Percentiles rank a stretch among this genome's conserved stretches.
phyloP scores from a whole-genome alignment of 53 echinoderm and acorn worm genomes.

The Echinarachnius parma region DNA sequence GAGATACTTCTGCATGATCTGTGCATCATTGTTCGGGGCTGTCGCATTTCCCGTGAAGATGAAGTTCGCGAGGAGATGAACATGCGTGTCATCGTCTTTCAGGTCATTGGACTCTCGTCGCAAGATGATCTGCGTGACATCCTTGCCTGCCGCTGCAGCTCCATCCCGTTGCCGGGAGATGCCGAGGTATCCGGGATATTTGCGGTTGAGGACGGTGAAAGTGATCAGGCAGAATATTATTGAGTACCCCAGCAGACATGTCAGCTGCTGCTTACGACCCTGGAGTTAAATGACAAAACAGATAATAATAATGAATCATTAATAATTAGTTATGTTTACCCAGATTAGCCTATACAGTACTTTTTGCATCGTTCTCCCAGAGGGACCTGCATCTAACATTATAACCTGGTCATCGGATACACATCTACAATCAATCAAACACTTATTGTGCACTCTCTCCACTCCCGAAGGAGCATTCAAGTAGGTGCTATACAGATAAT shows the following conservation, averaged over 20 bases:
- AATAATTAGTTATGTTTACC: too few species aligned
- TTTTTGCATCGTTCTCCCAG: too few species aligned
- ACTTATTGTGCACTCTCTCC: too few species aligned
- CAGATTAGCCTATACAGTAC: too few species aligned
- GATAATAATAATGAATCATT: too few species aligned
- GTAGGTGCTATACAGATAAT: too few species aligned
- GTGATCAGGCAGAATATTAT: slow-evolving; percentile 5
- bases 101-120: background rate
- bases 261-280: slow-evolving; percentile 22
- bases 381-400: too few species aligned
- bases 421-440: too few species aligned
- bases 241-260: slow-evolving; percentile 20
- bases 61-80: background rate
- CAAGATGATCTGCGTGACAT: slow-evolving; percentile 11
- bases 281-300: background rate
- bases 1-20: too few species aligned
- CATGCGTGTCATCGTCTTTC: background rate
- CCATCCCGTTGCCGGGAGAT: background rate
- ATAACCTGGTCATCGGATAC: too few species aligned
- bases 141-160: background rate
- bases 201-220: slow-evolving; percentile 6
- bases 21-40: too few species aligned
- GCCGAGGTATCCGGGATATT: slow-evolving; percentile 6
- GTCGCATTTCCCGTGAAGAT: slow-evolving; percentile 5
- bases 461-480: too few species aligned